Evolutionary conservation across 2,113 vertebrate species (phyloP).

Genomic region (Sisor rabdophorus): DNA sequence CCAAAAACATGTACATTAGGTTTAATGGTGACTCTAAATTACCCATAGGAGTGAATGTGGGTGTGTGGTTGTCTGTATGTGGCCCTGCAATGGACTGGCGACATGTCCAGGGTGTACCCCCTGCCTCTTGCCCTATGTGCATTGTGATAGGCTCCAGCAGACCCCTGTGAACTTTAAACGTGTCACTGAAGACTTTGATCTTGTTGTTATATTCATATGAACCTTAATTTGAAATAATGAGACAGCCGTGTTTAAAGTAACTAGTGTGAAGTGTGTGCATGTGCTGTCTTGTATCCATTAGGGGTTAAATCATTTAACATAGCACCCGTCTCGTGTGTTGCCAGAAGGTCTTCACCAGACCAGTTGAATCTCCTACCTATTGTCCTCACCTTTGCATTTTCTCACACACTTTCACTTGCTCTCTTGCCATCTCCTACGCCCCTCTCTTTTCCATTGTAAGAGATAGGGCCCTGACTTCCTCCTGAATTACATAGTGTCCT

Average conservation of each 20-base stretch:
- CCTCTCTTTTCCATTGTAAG: conserved; percentile 49
- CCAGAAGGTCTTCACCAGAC: conserved; percentile 51
- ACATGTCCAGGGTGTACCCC: too few relatives aligned
- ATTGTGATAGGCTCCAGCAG: too few relatives aligned
- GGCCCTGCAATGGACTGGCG: too few relatives aligned
- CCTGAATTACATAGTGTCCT: conserved; percentile 59
- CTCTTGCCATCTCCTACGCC: conserved; percentile 37
- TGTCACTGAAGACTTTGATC: conserved; percentile 56
- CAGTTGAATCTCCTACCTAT: conserved; percentile 33
- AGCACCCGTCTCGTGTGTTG: conserved; percentile 49
- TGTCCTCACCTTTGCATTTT: conserved; percentile 24
- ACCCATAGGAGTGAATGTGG: too few relatives aligned
- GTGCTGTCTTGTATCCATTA: conserved; percentile 65
- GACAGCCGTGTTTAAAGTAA: conserved; percentile 57
- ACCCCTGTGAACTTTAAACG: conserved; percentile 52
- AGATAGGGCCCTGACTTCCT: conserved; percentile 62
- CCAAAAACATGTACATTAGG: too few relatives aligned
- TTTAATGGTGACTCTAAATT: too few relatives aligned
- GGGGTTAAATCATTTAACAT: conserved; percentile 61
- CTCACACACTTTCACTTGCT: conserved; percentile 8
- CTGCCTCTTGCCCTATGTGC: too few relatives aligned
- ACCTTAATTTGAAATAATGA: conserved; percentile 56
- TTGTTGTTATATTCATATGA: conserved; percentile 49
- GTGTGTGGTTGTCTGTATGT: too few relatives aligned
- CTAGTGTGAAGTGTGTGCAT: conserved; percentile 52